Conservation (phyloP, 2,888 invertebrate genomes). For the Phyto melanocephala region DNA sequence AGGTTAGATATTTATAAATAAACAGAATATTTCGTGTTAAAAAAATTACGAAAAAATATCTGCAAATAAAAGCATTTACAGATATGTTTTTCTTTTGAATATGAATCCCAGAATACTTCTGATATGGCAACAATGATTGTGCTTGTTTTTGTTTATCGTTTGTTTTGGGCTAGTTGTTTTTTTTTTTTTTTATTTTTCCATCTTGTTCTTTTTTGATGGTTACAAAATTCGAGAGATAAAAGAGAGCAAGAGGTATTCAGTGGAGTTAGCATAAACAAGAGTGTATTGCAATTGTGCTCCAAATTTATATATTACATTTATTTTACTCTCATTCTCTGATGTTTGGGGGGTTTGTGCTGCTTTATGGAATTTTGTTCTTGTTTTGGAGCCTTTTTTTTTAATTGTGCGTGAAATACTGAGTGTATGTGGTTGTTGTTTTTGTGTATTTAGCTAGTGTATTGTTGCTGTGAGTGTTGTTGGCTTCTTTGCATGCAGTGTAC, state of each 20-base stretch:
- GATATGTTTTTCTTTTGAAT: too few relatives aligned
- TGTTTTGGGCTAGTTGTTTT: conserved; percentile 29
- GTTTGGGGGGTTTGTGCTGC: background rate
- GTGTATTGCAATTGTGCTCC: conserved; percentile 8
- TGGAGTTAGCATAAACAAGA: background rate
- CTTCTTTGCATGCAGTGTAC: conserved; percentile 46
- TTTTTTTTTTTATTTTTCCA: background rate
- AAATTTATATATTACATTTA: conserved; percentile 24
- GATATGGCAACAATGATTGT: conserved; percentile 33
- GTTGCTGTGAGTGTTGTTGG: background rate
- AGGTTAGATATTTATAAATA: too few relatives aligned
- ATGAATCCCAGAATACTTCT: too few relatives aligned
- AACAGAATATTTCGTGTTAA: too few relatives aligned
- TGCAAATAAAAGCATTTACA: too few relatives aligned
- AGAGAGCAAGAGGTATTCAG: background rate
- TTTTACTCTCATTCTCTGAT: background rate
- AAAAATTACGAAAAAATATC: too few relatives aligned
- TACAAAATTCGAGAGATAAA: conserved; percentile 26
- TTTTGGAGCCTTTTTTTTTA: conserved; percentile 49
- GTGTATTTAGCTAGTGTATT: conserved; percentile 1
- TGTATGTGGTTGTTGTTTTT: conserved; percentile 12
- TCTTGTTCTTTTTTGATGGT: background rate
- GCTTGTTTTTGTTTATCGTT: conserved; percentile 47
- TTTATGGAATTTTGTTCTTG: conserved; percentile 14
- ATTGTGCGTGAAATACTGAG: conserved; percentile 57